Evolutionary conservation across 1,140 invertebrate genomes (phyloP).

Genomic region (Papilio helenus): DNA sequence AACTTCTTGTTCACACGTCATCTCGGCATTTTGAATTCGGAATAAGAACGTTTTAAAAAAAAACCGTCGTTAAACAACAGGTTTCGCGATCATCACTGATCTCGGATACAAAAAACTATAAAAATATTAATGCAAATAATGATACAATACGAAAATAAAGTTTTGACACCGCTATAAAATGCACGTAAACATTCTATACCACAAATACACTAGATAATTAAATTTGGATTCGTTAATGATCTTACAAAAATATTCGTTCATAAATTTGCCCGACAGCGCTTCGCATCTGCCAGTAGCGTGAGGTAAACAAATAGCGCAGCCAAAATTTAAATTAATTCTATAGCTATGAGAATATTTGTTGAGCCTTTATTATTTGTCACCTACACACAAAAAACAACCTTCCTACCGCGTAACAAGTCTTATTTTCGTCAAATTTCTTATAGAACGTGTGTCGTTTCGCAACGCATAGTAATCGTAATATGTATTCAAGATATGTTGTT

Average conservation of each 20-base stretch:
- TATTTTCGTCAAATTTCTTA: background rate
- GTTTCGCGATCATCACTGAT: background rate
- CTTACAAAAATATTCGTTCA: background rate
- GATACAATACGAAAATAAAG: background rate
- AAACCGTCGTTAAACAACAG: background rate
- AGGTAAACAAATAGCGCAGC: constrained; percentile 14
- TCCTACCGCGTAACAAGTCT: background rate
- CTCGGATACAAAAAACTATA: background rate
- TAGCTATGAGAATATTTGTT: background rate
- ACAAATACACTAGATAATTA: constrained; percentile 1
- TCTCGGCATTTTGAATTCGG: background rate
- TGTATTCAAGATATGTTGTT: background rate
- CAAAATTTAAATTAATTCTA: constrained; percentile 18
- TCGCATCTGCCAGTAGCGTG: background rate
- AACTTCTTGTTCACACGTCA: background rate
- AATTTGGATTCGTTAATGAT: constrained; percentile 6
- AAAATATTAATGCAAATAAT: background rate
- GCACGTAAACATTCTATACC: background rate
- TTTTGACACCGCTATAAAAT: constrained; percentile 1
- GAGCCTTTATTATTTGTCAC: background rate
- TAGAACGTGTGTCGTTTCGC: background rate
- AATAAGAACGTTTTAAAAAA: constrained; percentile 4
- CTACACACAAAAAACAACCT: background rate
- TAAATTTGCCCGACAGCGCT: background rate
- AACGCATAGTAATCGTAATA: background rate